These are phyloP conservation scores for Pelecanus crispus DNA, from an alignment of 2,113 vertebrate genomes.

Conservation along the genomic window DNA sequence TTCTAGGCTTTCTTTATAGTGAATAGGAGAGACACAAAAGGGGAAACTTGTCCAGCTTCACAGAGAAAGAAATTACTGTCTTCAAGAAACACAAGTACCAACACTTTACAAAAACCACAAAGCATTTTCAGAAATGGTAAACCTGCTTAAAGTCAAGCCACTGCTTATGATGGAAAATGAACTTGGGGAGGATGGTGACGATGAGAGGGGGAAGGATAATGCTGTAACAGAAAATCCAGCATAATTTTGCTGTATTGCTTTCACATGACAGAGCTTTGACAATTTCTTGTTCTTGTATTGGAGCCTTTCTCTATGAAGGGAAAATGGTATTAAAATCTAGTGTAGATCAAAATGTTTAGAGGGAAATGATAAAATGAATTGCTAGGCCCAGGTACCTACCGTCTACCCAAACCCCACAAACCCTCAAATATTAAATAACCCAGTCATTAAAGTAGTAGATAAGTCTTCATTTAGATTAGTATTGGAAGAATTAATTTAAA, in stretches of 20 bases:
- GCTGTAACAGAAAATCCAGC: background rate
- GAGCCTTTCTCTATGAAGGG: background rate
- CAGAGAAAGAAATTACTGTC: background rate
- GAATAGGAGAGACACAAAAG: background rate
- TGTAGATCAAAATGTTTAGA: background rate
- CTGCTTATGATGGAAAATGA: background rate
- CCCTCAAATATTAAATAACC: background rate
- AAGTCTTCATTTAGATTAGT: background rate
- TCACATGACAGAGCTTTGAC: background rate
- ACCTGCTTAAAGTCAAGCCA: background rate
- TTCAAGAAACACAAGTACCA: background rate
- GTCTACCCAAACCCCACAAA: background rate
- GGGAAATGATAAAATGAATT: background rate
- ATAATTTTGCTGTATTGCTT: background rate
- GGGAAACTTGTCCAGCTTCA: background rate
- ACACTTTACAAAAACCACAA: background rate
- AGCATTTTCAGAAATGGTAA: background rate
- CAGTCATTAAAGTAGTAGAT: background rate
- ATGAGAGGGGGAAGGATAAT: background rate
- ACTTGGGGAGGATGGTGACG: background rate
- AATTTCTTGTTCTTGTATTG: background rate
- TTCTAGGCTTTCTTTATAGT: background rate
- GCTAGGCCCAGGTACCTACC: no score
- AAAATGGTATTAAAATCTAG: background rate
- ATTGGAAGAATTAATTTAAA: background rate